Evolutionary conservation across 2,888 invertebrate genomes (phyloP).

Genomic region (Hofmannophila pseudospretella): DNA sequence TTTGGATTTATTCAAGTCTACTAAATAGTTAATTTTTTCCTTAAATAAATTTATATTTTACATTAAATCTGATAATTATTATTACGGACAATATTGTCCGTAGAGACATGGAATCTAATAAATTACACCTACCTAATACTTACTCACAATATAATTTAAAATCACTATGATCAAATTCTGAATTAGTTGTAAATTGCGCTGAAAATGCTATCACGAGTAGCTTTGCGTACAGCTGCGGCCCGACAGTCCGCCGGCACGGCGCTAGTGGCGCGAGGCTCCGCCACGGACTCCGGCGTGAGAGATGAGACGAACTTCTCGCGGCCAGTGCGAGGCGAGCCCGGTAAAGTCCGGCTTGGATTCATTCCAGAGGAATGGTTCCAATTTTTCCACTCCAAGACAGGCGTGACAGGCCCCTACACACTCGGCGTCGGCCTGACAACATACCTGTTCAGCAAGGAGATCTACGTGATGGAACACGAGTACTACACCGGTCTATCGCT

Average conservation of each 20-base stretch:
- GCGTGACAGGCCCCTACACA: constrained; percentile 93
- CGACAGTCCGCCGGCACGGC: constrained; percentile 69
- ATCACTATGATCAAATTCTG: too few relatives aligned
- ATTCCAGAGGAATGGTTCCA: constrained; percentile 97
- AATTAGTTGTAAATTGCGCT: not conserved
- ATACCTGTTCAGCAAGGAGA: constrained; percentile 95
- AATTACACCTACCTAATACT: too few relatives aligned
- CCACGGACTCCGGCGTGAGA: constrained; percentile 76
- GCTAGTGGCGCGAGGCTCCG: constrained; percentile 72
- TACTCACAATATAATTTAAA: too few relatives aligned
- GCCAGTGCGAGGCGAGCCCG: constrained; percentile 83
- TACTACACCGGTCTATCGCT: constrained; percentile 89
- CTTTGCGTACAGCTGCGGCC: constrained; percentile 40
- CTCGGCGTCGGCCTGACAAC: constrained; percentile 89
- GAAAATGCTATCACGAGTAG: not conserved
- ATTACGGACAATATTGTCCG: too few relatives aligned
- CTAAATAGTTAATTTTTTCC: too few relatives aligned
- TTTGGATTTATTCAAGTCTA: too few relatives aligned
- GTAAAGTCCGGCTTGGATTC: constrained; percentile 91
- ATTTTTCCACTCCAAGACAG: constrained; percentile 96
- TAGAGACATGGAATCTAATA: too few relatives aligned
- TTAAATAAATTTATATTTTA: too few relatives aligned
- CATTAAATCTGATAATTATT: too few relatives aligned
- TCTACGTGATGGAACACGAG: constrained; percentile 96
- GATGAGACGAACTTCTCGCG: constrained; percentile 87